phyloP scores from a whole-genome alignment of 2,113 vertebrate genomes.

The Calonectris borealis region DNA sequence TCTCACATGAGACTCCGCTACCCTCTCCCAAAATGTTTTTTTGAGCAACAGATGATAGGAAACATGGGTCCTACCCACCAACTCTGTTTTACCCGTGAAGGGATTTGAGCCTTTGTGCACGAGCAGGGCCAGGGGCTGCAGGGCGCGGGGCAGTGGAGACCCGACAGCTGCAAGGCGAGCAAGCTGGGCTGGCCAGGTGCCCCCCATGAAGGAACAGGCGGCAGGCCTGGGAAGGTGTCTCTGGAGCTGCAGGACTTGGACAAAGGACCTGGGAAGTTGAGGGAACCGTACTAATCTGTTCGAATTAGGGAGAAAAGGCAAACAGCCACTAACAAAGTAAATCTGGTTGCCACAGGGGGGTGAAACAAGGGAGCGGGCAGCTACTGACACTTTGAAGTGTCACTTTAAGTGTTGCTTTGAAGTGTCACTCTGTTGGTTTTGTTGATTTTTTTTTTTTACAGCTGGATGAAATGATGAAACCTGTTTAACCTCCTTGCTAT shows the following conservation, averaged over 20 bases:
- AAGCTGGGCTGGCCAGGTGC: background rate
- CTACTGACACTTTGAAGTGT: background rate
- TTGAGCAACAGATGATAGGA: background rate
- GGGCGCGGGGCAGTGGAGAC: background rate
- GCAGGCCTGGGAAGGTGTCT: background rate
- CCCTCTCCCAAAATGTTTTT: background rate
- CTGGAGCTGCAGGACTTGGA: background rate
- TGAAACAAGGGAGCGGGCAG: background rate
- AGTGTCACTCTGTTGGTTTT: background rate
- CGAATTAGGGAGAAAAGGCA: background rate
- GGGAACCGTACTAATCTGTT: background rate
- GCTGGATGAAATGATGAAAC: background rate
- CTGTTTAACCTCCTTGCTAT: background rate
- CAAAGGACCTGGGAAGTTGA: background rate
- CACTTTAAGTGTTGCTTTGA: background rate
- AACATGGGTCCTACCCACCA: background rate
- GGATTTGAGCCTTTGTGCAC: background rate
- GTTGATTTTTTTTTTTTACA: background rate
- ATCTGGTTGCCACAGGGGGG: background rate
- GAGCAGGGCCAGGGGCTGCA: background rate
- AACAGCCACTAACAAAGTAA: background rate
- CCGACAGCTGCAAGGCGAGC: fast-evolving
- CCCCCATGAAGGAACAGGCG: background rate
- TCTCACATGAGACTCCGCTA: background rate
- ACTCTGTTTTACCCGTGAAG: fast-evolving